Base-by-base conservation (phyloP, 1,140 invertebrate genomes). In the Goniozus legneri region DNA sequence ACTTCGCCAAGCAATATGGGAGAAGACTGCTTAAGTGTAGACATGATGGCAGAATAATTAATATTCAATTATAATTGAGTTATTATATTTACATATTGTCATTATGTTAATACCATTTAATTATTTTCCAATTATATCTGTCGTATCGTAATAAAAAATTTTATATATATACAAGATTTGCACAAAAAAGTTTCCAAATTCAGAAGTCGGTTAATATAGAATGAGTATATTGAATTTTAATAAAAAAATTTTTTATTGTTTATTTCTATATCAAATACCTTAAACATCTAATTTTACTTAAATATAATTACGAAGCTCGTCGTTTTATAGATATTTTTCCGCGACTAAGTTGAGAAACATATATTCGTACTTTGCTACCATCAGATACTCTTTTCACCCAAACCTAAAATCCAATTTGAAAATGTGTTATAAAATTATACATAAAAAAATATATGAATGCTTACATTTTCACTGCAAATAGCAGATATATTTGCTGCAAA, bases 311-410 rank as follows among this genome's bases (percentile, higher is more conserved):
- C n/a, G 82, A 81, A 18, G 87, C 88, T 58, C 92, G 80, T 54
- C 91, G 79, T 67, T 93, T 91, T 58, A 97, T 86, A 6, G 86
- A 85, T 66, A 91, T 85, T 78, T 92, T 95, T 10, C 92, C 92
- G 62, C 89, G 85, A 44, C 87, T 86, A 51, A 97, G 68, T 61
- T 94, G 88, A 7, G 85, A 84, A 40, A 90, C 79, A 64, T 85
- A 89, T 66, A 97, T 92, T 63, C 87, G 81, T 2, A 93, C 80
- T 78, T 94, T 92, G 43, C 76, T 80, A 41, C 85, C 84, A 59
- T 95, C 87, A 13, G 84, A 81, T 1, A 83, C 82, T 72, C 92
- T 92, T 61, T 94, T 90, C 2, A 97, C 88, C 83, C 86, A 94
- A 62, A 97, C 87, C 91, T 95, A 72, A 14, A 82, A 83, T 56